Evolutionary conservation across 2,888 invertebrate species (phyloP), one percentile per base, ranked within the genome.

Genomic region (Amphipyra berbera): DNA sequence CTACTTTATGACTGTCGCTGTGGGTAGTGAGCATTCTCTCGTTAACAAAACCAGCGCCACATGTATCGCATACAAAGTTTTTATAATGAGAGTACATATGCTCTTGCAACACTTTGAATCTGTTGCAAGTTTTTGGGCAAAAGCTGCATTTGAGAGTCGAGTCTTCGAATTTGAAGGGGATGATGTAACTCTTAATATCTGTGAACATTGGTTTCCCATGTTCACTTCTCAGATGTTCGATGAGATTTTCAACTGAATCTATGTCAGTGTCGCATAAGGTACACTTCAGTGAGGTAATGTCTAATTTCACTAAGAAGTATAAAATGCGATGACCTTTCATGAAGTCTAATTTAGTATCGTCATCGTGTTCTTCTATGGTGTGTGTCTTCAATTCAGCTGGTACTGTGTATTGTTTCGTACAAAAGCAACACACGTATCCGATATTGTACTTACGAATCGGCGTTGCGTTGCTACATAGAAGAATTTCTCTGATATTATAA

Each of bases 401-500:
- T 2, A 83, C 67, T 0, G 67, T 58, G 27, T 66, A 88, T n/a
- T 83, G 76, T 0, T 82, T 68, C 0, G 55, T 45, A 60, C 92
- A 92, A 63, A 85, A 90, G 33, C 80, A 82, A 55, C 92, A 92
- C 0, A 72, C 78, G 62, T 87, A 92, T 0, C 88, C 89, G 8
- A 80, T 45, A 14, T 84, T 87, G 54, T 78, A 82, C 41, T 78
- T 78, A 30, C 84, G 74, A 15, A 92, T 86, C 0, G 91, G 90
- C 2, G 91, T 91, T 0, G 90, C 90, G 53, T 90, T 91, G 0
- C 90, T 85, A 68, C 82, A 78, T n/a, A 69, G 58, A 2, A 91
- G 59, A 15, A 92, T 83, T 38, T 79, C 82, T 61, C 75, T 75
- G 30, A 88, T 71, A 56, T 91, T 91, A 45, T 13, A 67, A 7